Base-by-base conservation (phyloP, 2,797 vertebrate genomes). In the Sphaeramia orbicularis region DNA sequence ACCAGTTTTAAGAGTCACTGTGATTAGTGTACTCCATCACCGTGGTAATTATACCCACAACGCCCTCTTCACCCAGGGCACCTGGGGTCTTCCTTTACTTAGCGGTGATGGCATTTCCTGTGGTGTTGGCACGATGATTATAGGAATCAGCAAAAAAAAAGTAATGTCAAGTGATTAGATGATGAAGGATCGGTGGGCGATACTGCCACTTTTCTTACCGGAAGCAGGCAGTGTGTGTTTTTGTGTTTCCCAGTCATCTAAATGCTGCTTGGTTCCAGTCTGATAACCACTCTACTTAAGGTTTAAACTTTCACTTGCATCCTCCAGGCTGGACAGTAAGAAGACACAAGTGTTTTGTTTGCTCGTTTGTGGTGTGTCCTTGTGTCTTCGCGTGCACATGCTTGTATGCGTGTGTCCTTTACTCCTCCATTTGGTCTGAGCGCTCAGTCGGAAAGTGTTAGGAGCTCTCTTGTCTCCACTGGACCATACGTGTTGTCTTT, bases 371-470 rank as follows among this genome's bases (percentile, higher is more conserved):
- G 38, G 70, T 37, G 45, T 30, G 62, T 57, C 36, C 49, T 35
- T 16, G 16, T 4, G 6, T 64, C 54, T 78, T 48, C 65, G 76
- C 54, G 44, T 87, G 84, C 63, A 12, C 55, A 40, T 14, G 48
- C 27, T 0, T 21, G 38, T 12, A 48, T 63, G 67, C 42, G 10
- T 74, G 51, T 38, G 65, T 74, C 58, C 60, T 71, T 74, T 65
- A 36, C 73, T 72, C 65, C 71, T 52, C 74, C 60, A 72, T 87
- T 83, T 11, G 64, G 48, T 51, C 24, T 14, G 88, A 38, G 65
- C 72, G 63, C 63, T 71, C 81, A 86, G 85, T 91, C 83, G 66
- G 83, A 92, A 90, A 80, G 82, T 48, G 80, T 92, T 91, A 89
- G 79, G 62, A 58, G 65, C 83, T 72, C 88, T 91, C 84, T 86